phyloP scores from a whole-genome alignment of 2,888 invertebrate species.

The Rutpela maculata region DNA sequence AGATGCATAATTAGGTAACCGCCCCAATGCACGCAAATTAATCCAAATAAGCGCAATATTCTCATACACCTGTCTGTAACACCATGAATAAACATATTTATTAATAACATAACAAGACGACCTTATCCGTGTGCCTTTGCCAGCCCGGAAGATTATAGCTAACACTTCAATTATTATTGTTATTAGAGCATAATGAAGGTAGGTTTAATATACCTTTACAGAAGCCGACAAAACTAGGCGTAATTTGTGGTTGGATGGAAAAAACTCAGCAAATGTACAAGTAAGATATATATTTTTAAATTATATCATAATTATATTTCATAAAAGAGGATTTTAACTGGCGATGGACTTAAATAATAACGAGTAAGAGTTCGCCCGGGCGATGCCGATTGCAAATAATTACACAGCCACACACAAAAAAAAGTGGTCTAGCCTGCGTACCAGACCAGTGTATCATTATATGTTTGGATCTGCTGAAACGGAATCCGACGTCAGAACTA shows the following conservation, averaged over 20 bases:
- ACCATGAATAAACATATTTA: conserved; percentile 40
- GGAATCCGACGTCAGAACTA: no score
- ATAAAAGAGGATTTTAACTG: no score
- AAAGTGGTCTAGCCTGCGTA: no score
- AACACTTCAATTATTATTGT: conserved; percentile 32
- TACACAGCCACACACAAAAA: no score
- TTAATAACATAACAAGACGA: conserved; percentile 29
- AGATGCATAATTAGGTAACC: conserved; percentile 32
- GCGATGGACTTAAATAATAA: no score
- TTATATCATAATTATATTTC: no score
- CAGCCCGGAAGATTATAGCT: conserved; percentile 17
- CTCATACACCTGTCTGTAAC: conserved; percentile 38
- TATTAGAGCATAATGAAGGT: conserved; percentile 28
- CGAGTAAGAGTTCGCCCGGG: no score
- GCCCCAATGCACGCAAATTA: conserved; percentile 32
- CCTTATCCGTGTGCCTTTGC: not conserved
- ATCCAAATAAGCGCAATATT: conserved; percentile 35
- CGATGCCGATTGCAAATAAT: no score
- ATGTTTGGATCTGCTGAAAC: no score
- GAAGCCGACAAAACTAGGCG: conserved; percentile 16
- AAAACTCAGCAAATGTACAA: not conserved
- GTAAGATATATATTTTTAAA: not conserved
- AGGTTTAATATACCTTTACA: conserved; percentile 5
- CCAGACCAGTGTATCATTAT: no score
- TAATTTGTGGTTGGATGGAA: conserved; percentile 9